Evolutionary conservation across 1,140 invertebrate species (phyloP).

Genomic region (Mizuhopecten yessoensis): DNA sequence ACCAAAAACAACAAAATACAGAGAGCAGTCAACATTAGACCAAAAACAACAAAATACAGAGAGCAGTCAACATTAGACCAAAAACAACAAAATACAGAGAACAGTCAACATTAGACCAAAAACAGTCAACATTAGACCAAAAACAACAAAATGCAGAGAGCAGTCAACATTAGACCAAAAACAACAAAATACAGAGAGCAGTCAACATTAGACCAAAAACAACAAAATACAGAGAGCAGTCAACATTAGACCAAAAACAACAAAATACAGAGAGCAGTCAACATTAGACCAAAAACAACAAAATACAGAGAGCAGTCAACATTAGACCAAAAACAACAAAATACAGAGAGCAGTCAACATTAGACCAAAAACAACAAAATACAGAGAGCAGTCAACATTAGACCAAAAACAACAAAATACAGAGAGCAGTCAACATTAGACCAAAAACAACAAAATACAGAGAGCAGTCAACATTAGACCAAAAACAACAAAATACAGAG

Average conservation of each 20-base stretch:
- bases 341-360: neutral
- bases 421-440: neutral
- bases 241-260: constrained; percentile 41
- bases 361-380: constrained; percentile 41
- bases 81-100: constrained; percentile 16
- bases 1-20: constrained; percentile 41
- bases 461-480: neutral
- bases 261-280: neutral
- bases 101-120: too few species aligned
- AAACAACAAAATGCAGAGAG: neutral
- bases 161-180: constrained; percentile 24
- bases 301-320: neutral
- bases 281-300: constrained; percentile 43
- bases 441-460: constrained; percentile 41
- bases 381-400: neutral
- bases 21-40: neutral
- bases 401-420: constrained; percentile 40
- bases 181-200: neutral
- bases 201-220: constrained; percentile 31
- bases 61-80: neutral
- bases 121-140: neutral
- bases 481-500: constrained; percentile 35
- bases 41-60: constrained; percentile 41
- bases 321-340: constrained; percentile 41
- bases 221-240: neutral